These are phyloP conservation scores for Prionailurus viverrinus DNA, from an alignment of 2,113 vertebrate species.

Conservation along the genomic window DNA sequence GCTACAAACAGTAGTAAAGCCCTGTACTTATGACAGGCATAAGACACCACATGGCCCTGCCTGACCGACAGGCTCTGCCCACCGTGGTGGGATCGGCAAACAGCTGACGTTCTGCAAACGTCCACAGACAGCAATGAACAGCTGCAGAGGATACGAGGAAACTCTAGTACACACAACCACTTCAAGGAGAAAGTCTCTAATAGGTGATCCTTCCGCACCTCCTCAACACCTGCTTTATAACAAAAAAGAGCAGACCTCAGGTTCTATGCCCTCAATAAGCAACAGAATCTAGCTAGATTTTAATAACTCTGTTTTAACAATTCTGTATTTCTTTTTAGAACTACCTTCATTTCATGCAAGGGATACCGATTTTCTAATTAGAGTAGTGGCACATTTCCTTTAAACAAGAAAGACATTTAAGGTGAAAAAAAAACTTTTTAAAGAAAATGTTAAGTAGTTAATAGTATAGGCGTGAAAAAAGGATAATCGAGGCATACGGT, in stretches of 20 bases:
- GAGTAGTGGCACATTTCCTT: not conserved
- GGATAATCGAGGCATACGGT: not conserved
- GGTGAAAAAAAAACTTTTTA: not conserved
- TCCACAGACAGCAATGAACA: rapidly evolving
- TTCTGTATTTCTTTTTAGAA: slow-evolving; percentile 28
- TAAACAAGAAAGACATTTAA: not conserved
- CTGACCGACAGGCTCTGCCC: not conserved
- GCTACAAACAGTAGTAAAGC: not conserved
- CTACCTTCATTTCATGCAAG: not conserved
- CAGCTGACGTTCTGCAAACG: not conserved
- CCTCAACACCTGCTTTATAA: not conserved
- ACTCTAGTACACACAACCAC: not conserved
- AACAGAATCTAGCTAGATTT: not conserved
- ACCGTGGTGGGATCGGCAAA: not conserved
- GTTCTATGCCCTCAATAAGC: not conserved
- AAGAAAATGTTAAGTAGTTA: slow-evolving; percentile 19
- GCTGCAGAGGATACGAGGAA: not conserved
- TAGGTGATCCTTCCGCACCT: not conserved
- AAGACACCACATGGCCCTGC: not conserved
- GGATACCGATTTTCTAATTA: not conserved
- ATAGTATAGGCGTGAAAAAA: not conserved
- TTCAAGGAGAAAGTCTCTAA: not conserved
- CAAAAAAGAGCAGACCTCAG: not conserved
- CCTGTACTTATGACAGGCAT: not conserved
- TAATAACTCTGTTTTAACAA: not conserved